A percentile compares a stretch with the other conserved stretches of the same genome.
Conservation (phyloP, 2,888 invertebrate genomes). For the Aethes cnicana region DNA sequence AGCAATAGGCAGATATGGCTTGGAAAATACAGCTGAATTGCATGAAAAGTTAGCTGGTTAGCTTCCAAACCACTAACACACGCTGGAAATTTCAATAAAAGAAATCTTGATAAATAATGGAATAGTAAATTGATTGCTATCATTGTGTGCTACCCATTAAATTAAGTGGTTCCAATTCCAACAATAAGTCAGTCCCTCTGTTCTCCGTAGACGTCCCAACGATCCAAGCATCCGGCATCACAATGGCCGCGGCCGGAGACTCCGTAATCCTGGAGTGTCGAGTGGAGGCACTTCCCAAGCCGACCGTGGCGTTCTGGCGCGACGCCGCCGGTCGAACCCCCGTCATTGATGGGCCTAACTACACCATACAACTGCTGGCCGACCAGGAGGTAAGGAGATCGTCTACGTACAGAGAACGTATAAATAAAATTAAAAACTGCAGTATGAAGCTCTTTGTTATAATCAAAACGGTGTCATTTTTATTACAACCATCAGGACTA, state of each 20-base stretch:
- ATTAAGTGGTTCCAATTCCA: neutral
- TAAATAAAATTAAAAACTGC: neutral
- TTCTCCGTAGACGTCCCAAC: conserved; percentile 85
- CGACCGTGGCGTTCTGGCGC: conserved; percentile 91
- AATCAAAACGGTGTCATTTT: no score
- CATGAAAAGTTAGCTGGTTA: no score
- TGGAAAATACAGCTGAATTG: no score
- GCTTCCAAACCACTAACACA: no score
- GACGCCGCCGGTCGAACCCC: conserved; percentile 88
- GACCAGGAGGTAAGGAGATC: conserved; percentile 83
- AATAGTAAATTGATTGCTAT: no score
- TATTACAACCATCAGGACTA: no score
- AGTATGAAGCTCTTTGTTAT: neutral
- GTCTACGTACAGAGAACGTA: no score
- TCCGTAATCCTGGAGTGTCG: conserved; percentile 89
- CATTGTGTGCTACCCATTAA: neutral
- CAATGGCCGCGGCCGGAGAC: conserved; percentile 89
- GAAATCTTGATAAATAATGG: no score
- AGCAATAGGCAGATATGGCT: no score
- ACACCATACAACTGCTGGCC: conserved; percentile 83
- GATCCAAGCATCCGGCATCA: conserved; percentile 89
- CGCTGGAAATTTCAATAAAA: no score
- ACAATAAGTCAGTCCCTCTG: neutral
- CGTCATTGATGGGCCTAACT: conserved; percentile 89
- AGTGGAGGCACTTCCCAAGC: conserved; percentile 90